phyloP scores from a whole-genome alignment of 53 echinoderm and acorn worm genomes.

The Stichopus horrens region DNA sequence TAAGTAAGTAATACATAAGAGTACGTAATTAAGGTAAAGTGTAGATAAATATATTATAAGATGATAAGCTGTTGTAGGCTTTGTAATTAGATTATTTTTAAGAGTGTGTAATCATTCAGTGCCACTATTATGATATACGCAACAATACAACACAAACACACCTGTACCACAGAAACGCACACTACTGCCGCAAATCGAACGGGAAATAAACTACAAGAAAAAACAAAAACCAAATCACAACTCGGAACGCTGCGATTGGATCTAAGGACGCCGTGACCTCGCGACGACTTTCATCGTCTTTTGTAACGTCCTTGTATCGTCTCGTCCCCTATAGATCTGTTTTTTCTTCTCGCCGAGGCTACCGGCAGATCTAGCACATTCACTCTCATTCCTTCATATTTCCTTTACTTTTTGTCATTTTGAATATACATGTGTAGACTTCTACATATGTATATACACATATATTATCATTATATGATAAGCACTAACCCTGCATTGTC shows the following conservation, averaged over 20 bases:
- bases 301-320: slow-evolving; percentile 36
- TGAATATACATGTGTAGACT: too few relatives aligned
- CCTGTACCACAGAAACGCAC: too few relatives aligned
- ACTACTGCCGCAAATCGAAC: not conserved
- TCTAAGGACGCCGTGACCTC: not conserved
- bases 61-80: too few relatives aligned
- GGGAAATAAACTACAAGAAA: not conserved
- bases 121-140: too few relatives aligned
- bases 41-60: too few relatives aligned
- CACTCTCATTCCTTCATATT: slow-evolving; percentile 12
- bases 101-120: too few relatives aligned
- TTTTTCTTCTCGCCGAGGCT: slow-evolving; percentile 17
- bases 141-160: too few relatives aligned
- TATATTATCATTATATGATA: not conserved
- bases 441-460: not conserved
- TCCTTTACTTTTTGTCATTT: not conserved
- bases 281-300: slow-evolving; percentile 17
- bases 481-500: not conserved
- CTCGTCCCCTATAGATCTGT: not conserved
- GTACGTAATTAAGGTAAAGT: too few relatives aligned
- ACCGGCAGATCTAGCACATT: slow-evolving; percentile 24
- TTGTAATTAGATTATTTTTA: too few relatives aligned
- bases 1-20: too few relatives aligned
- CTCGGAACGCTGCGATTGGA: not conserved
- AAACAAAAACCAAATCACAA: not conserved